phyloP scores from a whole-genome alignment of 1,140 invertebrate genomes.

The Pseudomyrmex dendroicus region DNA sequence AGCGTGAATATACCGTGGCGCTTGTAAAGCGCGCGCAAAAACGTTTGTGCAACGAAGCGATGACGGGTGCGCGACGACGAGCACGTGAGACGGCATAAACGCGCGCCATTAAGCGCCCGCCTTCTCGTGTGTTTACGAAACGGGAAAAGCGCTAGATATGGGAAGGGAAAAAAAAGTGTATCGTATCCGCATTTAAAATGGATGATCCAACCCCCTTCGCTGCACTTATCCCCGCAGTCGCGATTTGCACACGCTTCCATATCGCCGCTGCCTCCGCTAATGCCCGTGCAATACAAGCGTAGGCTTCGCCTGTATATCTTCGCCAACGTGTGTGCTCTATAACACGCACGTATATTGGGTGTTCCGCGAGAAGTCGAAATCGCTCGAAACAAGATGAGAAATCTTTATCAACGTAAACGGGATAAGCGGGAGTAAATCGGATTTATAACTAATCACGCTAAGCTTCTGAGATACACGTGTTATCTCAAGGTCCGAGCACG shows the following conservation, averaged over 20 bases:
- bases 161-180: slow-evolving; percentile 37
- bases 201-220: slow-evolving; percentile 15
- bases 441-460: not conserved
- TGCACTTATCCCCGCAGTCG: slow-evolving; percentile 54
- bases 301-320: not conserved
- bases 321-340: not conserved
- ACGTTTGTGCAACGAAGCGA: slow-evolving; percentile 44
- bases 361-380: not conserved
- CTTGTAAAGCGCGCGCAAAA: slow-evolving; percentile 11
- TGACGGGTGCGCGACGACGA: slow-evolving; percentile 36
- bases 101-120: slow-evolving; percentile 45
- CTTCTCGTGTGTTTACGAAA: slow-evolving; percentile 39
- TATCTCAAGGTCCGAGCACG: not conserved
- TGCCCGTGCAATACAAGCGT: slow-evolving; percentile 3
- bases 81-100: slow-evolving; percentile 63
- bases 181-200: slow-evolving; percentile 57
- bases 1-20: not conserved
- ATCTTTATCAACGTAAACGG: too few relatives aligned
- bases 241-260: slow-evolving; percentile 43
- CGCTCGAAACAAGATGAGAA: too few relatives aligned
- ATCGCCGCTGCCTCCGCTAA: slow-evolving; percentile 2
- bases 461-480: not conserved
- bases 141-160: slow-evolving; percentile 6
- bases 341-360: not conserved
- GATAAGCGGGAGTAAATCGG: not conserved